A percentile compares a stretch with the other conserved stretches of the same genome.
Conservation (phyloP, 2,888 invertebrate species). For the Scaptomyza reducta region DNA sequence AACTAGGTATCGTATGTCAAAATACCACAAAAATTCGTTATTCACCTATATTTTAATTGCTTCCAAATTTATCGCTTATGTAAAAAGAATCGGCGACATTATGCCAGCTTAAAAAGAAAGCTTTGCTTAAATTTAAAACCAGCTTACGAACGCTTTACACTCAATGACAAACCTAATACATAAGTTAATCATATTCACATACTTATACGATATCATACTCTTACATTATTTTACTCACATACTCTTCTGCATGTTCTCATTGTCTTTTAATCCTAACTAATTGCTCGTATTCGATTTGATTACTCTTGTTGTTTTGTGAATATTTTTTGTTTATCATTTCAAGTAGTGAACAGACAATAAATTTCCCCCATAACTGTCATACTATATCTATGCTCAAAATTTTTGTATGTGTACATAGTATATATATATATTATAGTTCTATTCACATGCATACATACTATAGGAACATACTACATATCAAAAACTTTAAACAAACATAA, state of each 20-base stretch:
- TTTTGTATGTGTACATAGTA: constrained; percentile 12
- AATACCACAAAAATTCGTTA: constrained; percentile 15
- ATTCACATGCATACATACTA: constrained; percentile 15
- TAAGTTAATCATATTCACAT: constrained; percentile 18
- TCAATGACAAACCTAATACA: constrained; percentile 19
- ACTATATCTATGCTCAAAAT: constrained; percentile 25
- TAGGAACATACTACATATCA: constrained; percentile 1
- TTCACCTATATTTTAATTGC: constrained; percentile 29
- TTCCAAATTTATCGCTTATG: constrained; percentile 29
- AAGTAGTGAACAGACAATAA: constrained; percentile 65
- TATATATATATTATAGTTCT: constrained; percentile 8
- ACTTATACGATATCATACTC: constrained; percentile 6
- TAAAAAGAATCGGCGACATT: constrained; percentile 30
- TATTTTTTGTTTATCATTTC: constrained; percentile 12
- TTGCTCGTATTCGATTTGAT: constrained; percentile 16
- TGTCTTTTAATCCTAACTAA: constrained; percentile 15
- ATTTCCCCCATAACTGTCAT: constrained; percentile 74
- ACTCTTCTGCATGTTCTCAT: constrained; percentile 34
- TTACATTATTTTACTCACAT: background rate
- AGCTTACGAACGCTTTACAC: constrained; percentile 68
- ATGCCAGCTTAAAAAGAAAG: constrained; percentile 38
- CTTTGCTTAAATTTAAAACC: constrained; percentile 67
- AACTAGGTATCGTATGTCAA: constrained; percentile 48
- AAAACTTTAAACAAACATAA: constrained; percentile 1
- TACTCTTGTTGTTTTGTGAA: constrained; percentile 2